Evolutionary conservation across 2,888 invertebrate genomes (phyloP).

Genomic region (Limnephilus rhombicus): DNA sequence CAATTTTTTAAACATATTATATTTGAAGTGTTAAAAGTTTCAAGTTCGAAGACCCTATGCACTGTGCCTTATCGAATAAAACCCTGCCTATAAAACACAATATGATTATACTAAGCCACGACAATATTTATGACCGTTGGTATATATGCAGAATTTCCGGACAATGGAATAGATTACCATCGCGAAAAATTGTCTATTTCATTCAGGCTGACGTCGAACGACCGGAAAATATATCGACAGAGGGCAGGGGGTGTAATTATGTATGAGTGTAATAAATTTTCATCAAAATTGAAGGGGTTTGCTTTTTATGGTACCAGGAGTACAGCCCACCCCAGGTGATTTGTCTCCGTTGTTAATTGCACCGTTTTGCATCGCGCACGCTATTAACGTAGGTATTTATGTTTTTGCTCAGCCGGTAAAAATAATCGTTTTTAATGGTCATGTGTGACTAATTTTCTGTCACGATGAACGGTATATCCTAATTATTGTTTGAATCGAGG

Average conservation of each 20-base stretch:
- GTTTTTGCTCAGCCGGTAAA: background rate
- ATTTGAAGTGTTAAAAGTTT: background rate
- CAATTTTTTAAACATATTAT: background rate
- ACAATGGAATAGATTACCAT: conserved; percentile 51
- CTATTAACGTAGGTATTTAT: conserved; percentile 32
- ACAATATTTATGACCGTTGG: background rate
- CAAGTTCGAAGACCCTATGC: background rate
- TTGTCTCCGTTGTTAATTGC: conserved; percentile 43
- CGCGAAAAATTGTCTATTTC: conserved; percentile 54
- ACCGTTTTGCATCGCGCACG: conserved; percentile 33
- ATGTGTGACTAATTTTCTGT: background rate
- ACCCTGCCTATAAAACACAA: background rate
- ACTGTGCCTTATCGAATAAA: background rate
- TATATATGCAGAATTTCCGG: background rate
- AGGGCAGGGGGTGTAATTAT: conserved; percentile 26
- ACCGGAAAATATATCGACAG: conserved; percentile 43
- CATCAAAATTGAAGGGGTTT: conserved; percentile 44
- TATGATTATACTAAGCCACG: background rate
- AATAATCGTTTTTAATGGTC: background rate
- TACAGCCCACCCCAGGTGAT: conserved; percentile 20
- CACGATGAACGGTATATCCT: background rate
- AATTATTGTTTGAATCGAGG: background rate
- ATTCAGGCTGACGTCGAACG: conserved; percentile 31
- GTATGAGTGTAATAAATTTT: conserved; percentile 44
- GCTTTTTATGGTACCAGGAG: conserved; percentile 9